Evolutionary conservation across 2,797 vertebrate genomes (phyloP).

Genomic region (Hipposideros larvatus): DNA sequence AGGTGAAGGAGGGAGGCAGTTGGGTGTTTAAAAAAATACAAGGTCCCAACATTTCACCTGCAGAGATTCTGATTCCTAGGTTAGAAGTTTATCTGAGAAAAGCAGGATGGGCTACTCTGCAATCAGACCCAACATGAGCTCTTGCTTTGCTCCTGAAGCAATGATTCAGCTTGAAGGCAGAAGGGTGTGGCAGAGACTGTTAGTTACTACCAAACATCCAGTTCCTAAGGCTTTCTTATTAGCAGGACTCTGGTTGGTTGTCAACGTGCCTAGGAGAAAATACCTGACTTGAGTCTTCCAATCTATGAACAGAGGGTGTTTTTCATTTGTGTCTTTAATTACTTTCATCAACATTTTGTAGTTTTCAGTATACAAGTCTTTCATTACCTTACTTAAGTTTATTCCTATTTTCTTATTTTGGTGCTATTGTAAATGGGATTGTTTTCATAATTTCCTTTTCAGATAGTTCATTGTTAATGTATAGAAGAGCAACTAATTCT

Average conservation of each 20-base stretch:
- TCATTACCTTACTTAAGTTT: too few species aligned
- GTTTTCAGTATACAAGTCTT: too few species aligned
- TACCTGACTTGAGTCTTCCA: neutral
- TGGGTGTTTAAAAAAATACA: neutral
- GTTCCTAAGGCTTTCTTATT: neutral
- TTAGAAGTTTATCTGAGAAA: neutral
- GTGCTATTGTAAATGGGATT: too few species aligned
- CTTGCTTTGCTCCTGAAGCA: neutral
- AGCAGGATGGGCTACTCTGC: neutral
- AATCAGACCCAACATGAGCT: neutral
- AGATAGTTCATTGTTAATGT: too few species aligned
- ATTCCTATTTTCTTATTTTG: too few species aligned
- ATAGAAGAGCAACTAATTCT: too few species aligned
- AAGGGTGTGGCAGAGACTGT: neutral
- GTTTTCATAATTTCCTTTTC: too few species aligned
- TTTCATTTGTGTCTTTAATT: too few species aligned
- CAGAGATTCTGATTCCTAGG: neutral
- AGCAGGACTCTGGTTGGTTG: neutral
- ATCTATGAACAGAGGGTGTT: too few species aligned
- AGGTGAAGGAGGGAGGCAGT: neutral
- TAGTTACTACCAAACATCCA: neutral
- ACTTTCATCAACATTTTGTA: too few species aligned
- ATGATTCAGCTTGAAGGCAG: neutral
- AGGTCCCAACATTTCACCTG: neutral
- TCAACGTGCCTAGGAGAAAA: neutral